phyloP scores from a whole-genome alignment of 2,888 invertebrate genomes.

The Catotricha subobsoleta region DNA sequence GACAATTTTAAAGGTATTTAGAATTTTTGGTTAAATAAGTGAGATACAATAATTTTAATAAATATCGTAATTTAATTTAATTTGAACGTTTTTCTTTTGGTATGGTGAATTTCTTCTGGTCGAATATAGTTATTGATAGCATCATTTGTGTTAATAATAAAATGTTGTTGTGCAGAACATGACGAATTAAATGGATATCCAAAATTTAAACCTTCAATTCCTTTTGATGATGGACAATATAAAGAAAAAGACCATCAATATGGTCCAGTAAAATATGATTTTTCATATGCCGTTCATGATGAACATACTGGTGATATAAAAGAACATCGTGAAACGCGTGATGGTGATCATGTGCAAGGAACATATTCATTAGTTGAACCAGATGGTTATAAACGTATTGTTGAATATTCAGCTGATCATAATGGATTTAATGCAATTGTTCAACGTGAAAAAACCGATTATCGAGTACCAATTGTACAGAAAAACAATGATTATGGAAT shows the following conservation, averaged over 20 bases:
- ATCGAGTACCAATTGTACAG: slow-evolving; percentile 23
- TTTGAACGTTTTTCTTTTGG: too few species aligned
- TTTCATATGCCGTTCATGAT: slow-evolving; percentile 31
- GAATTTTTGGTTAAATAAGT: too few species aligned
- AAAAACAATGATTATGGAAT: slow-evolving; percentile 15
- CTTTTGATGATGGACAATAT: too few species aligned
- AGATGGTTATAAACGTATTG: slow-evolving; percentile 33
- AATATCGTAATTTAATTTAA: too few species aligned
- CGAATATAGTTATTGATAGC: too few species aligned
- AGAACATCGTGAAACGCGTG: slow-evolving; percentile 33
- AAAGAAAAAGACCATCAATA: slow-evolving; percentile 12
- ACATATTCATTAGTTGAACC: slow-evolving; percentile 34
- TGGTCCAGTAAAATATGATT: slow-evolving; percentile 32
- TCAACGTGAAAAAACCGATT: slow-evolving; percentile 30
- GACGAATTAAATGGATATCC: too few species aligned
- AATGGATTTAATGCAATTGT: slow-evolving; percentile 36
- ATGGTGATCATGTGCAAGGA: slow-evolving; percentile 34
- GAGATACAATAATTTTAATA: too few species aligned
- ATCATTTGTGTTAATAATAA: too few species aligned
- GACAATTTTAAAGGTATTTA: too few species aligned
- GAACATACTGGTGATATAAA: slow-evolving; percentile 35
- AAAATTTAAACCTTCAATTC: too few species aligned
- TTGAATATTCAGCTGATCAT: slow-evolving; percentile 35
- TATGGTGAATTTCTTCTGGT: too few species aligned
- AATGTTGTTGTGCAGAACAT: too few species aligned